Percentiles rank a stretch among this genome's conserved stretches.
phyloP scores from a whole-genome alignment of 2,888 invertebrate species.

The Eurytoma adleriae region DNA sequence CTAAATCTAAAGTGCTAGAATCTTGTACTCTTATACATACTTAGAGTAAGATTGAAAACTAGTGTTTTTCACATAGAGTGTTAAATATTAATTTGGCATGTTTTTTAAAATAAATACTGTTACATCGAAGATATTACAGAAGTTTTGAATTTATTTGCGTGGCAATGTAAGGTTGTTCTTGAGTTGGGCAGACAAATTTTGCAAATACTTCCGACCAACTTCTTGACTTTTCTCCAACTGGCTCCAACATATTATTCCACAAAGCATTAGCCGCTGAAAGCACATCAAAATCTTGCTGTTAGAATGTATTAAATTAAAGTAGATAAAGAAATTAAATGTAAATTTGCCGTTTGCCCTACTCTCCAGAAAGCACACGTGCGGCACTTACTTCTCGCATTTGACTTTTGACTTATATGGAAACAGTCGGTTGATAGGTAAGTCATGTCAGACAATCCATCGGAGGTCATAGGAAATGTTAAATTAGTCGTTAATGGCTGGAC shows the following conservation, averaged over 20 bases:
- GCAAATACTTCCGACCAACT: conserved; percentile 71
- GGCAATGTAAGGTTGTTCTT: conserved; percentile 75
- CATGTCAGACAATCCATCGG: conserved; percentile 76
- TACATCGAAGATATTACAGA: too few relatives aligned
- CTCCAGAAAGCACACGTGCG: background rate
- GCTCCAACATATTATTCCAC: conserved; percentile 81
- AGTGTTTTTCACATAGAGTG: too few relatives aligned
- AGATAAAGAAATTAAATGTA: background rate
- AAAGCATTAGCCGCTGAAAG: conserved; percentile 78
- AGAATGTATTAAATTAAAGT: too few relatives aligned
- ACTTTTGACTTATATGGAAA: conserved; percentile 81
- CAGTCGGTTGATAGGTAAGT: conserved; percentile 80
- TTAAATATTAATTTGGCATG: too few relatives aligned
- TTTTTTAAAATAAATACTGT: too few relatives aligned
- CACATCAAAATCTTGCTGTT: conserved; percentile 16
- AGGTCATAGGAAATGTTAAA: conserved; percentile 73
- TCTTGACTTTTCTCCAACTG: conserved; percentile 76
- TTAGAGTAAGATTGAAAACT: too few relatives aligned
- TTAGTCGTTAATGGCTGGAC: conserved; percentile 77
- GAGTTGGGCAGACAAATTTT: conserved; percentile 77
- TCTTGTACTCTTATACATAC: too few relatives aligned
- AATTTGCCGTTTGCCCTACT: conserved; percentile 7
- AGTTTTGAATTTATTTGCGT: conserved; percentile 61
- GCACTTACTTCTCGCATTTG: conserved; percentile 78
- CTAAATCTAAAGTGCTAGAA: too few relatives aligned